phyloP scores from a whole-genome alignment of 2,113 vertebrate genomes.

The Rhinopomastus cyanomelas region DNA sequence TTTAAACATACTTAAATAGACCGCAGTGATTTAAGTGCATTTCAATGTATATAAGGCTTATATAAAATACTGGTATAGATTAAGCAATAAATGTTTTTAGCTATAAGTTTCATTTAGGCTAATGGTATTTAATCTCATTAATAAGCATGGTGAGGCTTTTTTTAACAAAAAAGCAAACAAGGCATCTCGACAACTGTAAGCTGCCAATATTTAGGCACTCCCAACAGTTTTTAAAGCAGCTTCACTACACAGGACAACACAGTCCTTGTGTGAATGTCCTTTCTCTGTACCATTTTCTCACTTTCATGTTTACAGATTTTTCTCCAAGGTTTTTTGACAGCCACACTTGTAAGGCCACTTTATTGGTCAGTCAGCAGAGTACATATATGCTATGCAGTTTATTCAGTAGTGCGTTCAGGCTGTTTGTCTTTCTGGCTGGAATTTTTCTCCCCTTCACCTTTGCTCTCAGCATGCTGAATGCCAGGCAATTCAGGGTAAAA shows the following conservation, averaged over 20 bases:
- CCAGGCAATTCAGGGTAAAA: conserved; percentile 73
- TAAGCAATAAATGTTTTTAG: background rate
- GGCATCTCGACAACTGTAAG: background rate
- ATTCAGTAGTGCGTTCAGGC: conserved; percentile 38
- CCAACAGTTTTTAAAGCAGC: background rate
- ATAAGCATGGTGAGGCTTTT: background rate
- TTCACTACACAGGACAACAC: background rate
- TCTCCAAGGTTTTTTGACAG: background rate
- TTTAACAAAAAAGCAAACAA: background rate
- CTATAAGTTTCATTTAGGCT: background rate
- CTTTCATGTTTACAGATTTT: background rate
- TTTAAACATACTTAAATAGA: background rate
- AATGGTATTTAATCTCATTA: background rate
- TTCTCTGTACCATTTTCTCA: background rate
- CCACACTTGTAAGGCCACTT: conserved; percentile 1
- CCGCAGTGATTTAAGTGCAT: background rate
- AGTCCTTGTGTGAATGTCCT: background rate
- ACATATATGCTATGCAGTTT: background rate
- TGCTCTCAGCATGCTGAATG: conserved; percentile 59
- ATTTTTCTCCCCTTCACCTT: conserved; percentile 44
- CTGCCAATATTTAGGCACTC: background rate
- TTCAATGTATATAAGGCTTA: background rate
- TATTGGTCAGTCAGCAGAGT: conserved; percentile 12
- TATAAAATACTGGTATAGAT: background rate
- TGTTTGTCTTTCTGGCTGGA: conserved; percentile 57